These are phyloP conservation scores for Polymixis lichenea DNA, from an alignment of 2,888 invertebrate species.

Conservation along the genomic window DNA sequence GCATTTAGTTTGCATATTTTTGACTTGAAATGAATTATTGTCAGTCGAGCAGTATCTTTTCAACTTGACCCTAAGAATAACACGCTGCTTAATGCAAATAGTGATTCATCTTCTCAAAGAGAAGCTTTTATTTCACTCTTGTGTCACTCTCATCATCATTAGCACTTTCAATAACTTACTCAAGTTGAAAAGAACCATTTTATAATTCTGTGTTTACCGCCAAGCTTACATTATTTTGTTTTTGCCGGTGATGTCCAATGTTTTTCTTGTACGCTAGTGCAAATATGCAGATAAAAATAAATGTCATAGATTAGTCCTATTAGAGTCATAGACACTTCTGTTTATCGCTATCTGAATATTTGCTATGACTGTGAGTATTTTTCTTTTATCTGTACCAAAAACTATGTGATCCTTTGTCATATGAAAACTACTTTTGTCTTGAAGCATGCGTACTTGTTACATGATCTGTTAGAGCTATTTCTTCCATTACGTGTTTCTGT, in stretches of 20 bases:
- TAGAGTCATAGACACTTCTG: constrained; percentile 19
- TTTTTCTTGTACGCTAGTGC: constrained; percentile 56
- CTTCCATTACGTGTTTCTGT: constrained; percentile 49
- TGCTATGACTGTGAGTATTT: constrained; percentile 53
- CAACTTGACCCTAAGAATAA: constrained; percentile 79
- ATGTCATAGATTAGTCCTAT: constrained; percentile 22
- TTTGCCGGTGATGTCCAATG: constrained; percentile 54
- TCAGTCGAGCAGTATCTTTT: constrained; percentile 81
- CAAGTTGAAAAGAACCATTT: constrained; percentile 84
- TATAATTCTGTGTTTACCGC: constrained; percentile 69
- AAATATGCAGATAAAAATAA: constrained; percentile 61
- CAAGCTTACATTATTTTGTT: constrained; percentile 70
- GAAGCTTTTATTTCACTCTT: constrained; percentile 59
- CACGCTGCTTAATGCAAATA: constrained; percentile 72
- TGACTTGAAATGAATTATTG: constrained; percentile 78
- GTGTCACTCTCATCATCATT: constrained; percentile 69
- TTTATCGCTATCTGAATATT: constrained; percentile 63
- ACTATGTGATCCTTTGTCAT: constrained; percentile 43
- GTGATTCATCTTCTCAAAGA: constrained; percentile 48
- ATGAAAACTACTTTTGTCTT: constrained; percentile 45
- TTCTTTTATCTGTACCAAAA: constrained; percentile 40
- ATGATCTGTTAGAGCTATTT: constrained; percentile 45
- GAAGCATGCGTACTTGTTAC: constrained; percentile 62
- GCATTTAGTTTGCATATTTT: constrained; percentile 7
- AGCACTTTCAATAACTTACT: constrained; percentile 69